A percentile compares a stretch with the other conserved stretches of the same genome.
Conservation (phyloP, 64 coral and sea anemone genomes). For the Actinia tenebrosa region DNA sequence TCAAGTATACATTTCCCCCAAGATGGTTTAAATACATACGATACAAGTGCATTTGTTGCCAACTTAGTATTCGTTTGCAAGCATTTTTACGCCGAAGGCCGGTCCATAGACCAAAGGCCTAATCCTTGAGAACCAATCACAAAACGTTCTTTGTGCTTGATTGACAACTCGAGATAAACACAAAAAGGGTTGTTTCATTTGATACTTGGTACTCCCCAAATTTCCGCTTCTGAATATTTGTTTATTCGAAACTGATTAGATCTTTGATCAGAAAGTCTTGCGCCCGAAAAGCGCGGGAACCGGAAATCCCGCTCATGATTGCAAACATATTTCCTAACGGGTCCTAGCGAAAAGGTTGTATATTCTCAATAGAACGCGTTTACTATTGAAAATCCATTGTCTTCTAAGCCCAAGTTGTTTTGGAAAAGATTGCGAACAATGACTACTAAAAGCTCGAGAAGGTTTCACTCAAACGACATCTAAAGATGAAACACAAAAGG, state of each 20-base stretch:
- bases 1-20: not conserved
- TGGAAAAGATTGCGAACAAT: constrained; percentile 18
- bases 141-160: constrained; percentile 5
- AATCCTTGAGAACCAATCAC: not conserved
- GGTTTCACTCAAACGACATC: not conserved
- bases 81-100: constrained; percentile 21
- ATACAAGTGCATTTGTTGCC: constrained; percentile 13
- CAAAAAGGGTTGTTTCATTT: constrained; percentile 25
- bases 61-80: constrained; percentile 14
- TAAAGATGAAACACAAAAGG: not conserved
- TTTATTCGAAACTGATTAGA: constrained; percentile 33
- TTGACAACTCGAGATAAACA: constrained; percentile 11
- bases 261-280: constrained; percentile 20
- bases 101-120: not conserved
- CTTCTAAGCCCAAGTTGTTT: constrained; percentile 13
- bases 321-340: not conserved
- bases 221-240: constrained; percentile 29
- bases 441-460: constrained; percentile 12
- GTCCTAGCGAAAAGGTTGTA: not conserved
- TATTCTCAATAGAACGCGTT: not conserved
- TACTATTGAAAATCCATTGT: constrained; percentile 3
- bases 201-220: constrained; percentile 26
- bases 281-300: not conserved
- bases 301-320: constrained; percentile 4
- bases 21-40: not conserved